These are phyloP conservation scores for Lytechinus variegatus DNA, from an alignment of 35 echinoderm and acorn worm species.

Conservation along the genomic window DNA sequence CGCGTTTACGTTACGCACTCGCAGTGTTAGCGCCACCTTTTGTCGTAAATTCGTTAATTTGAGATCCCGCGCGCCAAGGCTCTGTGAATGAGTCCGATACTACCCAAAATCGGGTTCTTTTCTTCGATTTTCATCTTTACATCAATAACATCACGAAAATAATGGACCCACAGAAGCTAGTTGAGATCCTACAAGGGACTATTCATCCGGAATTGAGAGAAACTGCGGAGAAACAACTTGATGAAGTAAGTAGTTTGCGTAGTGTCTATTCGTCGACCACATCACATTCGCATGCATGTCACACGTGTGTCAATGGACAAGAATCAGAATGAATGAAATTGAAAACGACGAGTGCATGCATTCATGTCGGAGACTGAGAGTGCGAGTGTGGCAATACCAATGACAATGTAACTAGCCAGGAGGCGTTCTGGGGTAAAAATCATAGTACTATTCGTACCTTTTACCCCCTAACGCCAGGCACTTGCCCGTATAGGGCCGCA, in stretches of 20 bases:
- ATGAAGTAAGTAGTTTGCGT: conserved; percentile 69
- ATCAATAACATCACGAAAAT: conserved; percentile 33
- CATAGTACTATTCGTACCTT: no score
- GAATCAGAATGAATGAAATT: not conserved
- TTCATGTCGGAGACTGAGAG: no score
- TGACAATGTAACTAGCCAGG: no score
- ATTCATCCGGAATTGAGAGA: conserved; percentile 94
- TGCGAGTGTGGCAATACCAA: no score
- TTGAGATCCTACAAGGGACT: conserved; percentile 89
- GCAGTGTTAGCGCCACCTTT: not conserved
- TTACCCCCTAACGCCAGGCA: no score
- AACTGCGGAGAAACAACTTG: conserved; percentile 89
- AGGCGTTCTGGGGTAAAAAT: no score
- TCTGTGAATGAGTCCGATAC: not conserved
- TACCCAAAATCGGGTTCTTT: conserved; percentile 23
- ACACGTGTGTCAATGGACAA: conserved; percentile 15
- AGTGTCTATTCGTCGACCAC: not conserved
- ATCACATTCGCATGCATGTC: not conserved
- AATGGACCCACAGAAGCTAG: conserved; percentile 90
- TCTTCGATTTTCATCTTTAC: not conserved
- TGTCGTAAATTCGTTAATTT: not conserved
- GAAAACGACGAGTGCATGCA: not conserved
- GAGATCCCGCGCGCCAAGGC: conserved; percentile 4
- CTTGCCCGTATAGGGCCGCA: no score
- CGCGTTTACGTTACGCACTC: no score